Conservation (phyloP, 2,113 vertebrate genomes). For the Speoplatyrhinus poulsoni region DNA sequence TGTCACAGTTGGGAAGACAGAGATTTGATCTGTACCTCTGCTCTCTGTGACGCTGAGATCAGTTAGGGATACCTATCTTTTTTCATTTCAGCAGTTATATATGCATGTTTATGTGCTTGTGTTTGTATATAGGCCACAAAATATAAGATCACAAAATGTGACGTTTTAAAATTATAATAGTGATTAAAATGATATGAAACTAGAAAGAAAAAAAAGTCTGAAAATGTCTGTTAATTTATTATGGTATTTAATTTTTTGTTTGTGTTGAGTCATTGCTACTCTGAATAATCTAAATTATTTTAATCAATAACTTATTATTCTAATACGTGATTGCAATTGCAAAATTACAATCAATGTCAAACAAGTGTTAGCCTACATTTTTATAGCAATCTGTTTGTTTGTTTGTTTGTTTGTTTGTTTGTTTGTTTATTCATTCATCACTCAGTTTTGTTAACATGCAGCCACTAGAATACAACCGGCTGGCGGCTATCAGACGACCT, state of each 20-base stretch:
- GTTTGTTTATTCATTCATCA: not conserved
- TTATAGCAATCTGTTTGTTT: too few species aligned
- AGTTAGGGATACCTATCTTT: constrained; percentile 48
- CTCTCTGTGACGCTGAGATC: constrained; percentile 70
- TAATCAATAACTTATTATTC: too few species aligned
- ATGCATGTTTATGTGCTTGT: not conserved
- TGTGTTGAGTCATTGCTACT: too few species aligned
- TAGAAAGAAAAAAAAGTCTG: not conserved
- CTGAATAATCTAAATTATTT: too few species aligned
- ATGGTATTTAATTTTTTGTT: too few species aligned
- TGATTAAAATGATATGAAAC: too few species aligned
- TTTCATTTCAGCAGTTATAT: constrained; percentile 32
- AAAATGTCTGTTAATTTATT: too few species aligned
- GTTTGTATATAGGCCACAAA: constrained; percentile 13
- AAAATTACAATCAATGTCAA: too few species aligned
- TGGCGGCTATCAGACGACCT: constrained; percentile 58
- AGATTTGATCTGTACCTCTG: constrained; percentile 72
- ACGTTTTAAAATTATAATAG: not conserved
- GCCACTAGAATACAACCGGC: not conserved
- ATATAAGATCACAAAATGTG: not conserved
- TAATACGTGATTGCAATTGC: too few species aligned
- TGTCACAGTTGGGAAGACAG: constrained; percentile 72
- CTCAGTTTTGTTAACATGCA: not conserved
- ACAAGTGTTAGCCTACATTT: too few species aligned
- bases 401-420: too few species aligned